A percentile compares a stretch with the other conserved stretches of the same genome.
Evolutionary conservation across 1,140 invertebrate species (phyloP).

Genomic region (Diabrotica undecimpunctata): DNA sequence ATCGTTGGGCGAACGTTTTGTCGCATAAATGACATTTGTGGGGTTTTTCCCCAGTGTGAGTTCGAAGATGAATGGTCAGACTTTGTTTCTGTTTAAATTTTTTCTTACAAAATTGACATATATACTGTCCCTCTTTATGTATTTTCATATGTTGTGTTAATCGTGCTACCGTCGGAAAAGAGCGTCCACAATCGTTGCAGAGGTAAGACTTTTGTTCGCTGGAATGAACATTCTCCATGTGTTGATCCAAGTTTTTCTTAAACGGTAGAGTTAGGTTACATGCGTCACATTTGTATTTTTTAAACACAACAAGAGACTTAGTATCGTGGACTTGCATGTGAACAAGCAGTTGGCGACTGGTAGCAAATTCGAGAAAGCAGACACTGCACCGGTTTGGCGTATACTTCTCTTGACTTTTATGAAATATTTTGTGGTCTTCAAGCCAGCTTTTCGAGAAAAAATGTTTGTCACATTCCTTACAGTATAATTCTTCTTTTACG

Average conservation of each 20-base stretch:
- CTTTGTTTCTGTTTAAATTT: constrained; percentile 23
- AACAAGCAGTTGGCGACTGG: too few species aligned
- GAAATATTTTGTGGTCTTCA: background rate
- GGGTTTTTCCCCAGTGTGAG: constrained; percentile 62
- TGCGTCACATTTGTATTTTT: background rate
- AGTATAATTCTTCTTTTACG: background rate
- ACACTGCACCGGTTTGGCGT: background rate
- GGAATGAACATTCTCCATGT: background rate
- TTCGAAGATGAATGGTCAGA: constrained; percentile 55
- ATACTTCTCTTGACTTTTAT: background rate
- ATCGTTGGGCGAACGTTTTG: constrained; percentile 29
- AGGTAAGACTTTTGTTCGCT: background rate
- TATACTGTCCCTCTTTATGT: constrained; percentile 15
- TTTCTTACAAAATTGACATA: constrained; percentile 37
- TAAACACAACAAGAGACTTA: too few species aligned
- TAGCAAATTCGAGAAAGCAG: too few species aligned
- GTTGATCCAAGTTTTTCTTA: background rate
- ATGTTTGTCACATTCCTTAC: background rate
- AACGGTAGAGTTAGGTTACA: background rate
- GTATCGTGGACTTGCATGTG: too few species aligned
- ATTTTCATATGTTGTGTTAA: background rate
- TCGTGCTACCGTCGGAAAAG: background rate
- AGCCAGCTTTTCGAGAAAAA: background rate
- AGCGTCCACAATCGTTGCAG: background rate
- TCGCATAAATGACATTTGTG: constrained; percentile 36